Evolutionary conservation across 2,888 invertebrate species (phyloP).

Genomic region (Hydropsyche betteni): DNA sequence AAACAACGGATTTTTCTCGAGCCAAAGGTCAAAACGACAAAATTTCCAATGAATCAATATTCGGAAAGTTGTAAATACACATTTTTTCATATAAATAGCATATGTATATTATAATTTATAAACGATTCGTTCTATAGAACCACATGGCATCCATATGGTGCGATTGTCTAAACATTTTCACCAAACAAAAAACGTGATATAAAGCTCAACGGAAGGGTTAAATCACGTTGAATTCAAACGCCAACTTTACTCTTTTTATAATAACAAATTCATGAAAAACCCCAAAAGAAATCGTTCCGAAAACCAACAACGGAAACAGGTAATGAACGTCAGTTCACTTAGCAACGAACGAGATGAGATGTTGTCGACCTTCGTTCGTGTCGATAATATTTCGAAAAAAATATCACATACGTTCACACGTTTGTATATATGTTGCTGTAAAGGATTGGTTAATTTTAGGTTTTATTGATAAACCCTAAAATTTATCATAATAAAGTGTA

Average conservation of each 20-base stretch:
- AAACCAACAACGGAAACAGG: neutral
- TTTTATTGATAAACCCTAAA: no score
- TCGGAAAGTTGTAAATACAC: no score
- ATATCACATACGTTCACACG: neutral
- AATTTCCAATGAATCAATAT: no score
- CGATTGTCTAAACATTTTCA: conserved; percentile 3
- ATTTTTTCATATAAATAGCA: neutral
- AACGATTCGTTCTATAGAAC: neutral
- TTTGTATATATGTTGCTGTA: no score
- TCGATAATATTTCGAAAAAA: neutral
- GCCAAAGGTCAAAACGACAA: no score
- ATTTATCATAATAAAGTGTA: no score
- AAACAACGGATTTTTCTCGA: no score
- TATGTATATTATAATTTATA: neutral
- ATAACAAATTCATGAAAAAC: neutral
- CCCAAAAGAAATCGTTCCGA: neutral
- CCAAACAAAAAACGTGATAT: neutral
- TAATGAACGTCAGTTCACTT: neutral
- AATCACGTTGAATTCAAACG: conserved; percentile 20
- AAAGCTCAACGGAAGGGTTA: conserved; percentile 20
- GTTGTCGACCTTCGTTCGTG: conserved; percentile 5
- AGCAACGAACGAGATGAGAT: conserved; percentile 1
- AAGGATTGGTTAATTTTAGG: no score
- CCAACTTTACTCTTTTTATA: neutral
- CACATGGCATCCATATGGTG: conserved; percentile 29